Percentiles rank a stretch among this genome's conserved stretches.
phyloP scores from a whole-genome alignment of 64 coral and sea anemone species.

The Pachyseris speciosa region DNA sequence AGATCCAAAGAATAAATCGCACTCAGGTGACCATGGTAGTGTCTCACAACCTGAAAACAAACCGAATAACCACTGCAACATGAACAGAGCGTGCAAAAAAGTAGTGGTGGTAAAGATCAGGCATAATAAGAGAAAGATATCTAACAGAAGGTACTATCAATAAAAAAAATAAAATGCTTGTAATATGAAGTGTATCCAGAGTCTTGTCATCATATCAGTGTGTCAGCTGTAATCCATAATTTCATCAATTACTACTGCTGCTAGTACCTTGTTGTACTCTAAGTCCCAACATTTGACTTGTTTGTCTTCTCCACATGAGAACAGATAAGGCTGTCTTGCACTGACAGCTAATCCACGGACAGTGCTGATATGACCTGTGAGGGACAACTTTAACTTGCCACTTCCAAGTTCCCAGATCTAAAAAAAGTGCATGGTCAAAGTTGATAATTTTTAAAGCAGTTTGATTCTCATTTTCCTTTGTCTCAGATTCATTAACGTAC shows the following conservation, averaged over 20 bases:
- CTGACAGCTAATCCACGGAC: constrained; percentile 96
- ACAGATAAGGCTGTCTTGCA: constrained; percentile 94
- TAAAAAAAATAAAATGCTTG: too few relatives aligned
- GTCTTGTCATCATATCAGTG: too few relatives aligned
- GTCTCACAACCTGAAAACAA: constrained; percentile 83
- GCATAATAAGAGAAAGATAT: too few relatives aligned
- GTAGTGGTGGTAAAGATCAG: too few relatives aligned
- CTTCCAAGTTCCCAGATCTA: constrained; percentile 99
- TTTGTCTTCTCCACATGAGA: constrained; percentile 99
- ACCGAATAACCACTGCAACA: too few relatives aligned
- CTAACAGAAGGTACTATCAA: too few relatives aligned
- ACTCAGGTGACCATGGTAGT: constrained; percentile 98
- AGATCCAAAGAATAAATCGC: constrained; percentile 88
- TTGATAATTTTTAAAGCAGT: too few relatives aligned
- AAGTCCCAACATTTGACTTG: constrained; percentile 99
- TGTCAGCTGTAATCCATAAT: too few relatives aligned
- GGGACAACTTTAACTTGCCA: constrained; percentile 92
- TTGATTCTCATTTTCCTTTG: too few relatives aligned
- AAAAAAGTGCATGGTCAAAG: not conserved
- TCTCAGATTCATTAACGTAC: too few relatives aligned
- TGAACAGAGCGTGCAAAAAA: not conserved
- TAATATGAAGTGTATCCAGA: too few relatives aligned
- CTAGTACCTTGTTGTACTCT: constrained; percentile 99
- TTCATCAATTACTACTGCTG: too few relatives aligned
- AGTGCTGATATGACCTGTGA: constrained; percentile 98